Percentiles rank a stretch among this genome's conserved stretches.
Conservation (phyloP, 1,140 invertebrate species). For the Aphaenogaster ashmeadi region DNA sequence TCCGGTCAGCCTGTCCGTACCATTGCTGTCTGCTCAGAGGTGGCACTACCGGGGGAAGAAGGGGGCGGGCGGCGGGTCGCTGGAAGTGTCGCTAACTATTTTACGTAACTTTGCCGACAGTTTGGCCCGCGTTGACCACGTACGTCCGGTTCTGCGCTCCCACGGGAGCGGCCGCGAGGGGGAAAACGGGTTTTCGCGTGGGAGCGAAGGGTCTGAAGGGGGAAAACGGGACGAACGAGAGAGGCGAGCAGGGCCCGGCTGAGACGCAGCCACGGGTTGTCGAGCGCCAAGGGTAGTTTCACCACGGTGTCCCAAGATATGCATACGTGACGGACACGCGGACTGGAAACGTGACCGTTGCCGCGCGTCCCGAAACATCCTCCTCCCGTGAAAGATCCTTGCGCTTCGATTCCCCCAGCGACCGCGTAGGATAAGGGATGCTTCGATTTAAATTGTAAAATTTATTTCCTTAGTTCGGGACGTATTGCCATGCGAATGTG, state of each 20-base stretch:
- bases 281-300: constrained; percentile 80
- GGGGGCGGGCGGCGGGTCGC: constrained; percentile 63
- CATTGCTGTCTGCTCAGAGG: constrained; percentile 76
- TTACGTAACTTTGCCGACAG: constrained; percentile 88
- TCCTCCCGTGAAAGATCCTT: constrained; percentile 51
- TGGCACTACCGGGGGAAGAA: constrained; percentile 56
- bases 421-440: constrained; percentile 58
- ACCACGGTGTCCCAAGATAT: constrained; percentile 86
- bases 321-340: constrained; percentile 87
- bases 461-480: constrained; percentile 60
- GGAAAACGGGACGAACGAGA: constrained; percentile 31
- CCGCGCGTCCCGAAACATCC: constrained; percentile 53
- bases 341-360: constrained; percentile 82
- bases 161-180: constrained; percentile 79
- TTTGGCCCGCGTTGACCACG: constrained; percentile 87
- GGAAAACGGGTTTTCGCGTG: constrained; percentile 58
- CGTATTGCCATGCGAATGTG: background rate
- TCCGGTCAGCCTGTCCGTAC: constrained; percentile 71
- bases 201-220: constrained; percentile 46
- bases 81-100: constrained; percentile 88
- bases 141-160: constrained; percentile 85
- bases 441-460: constrained; percentile 78
- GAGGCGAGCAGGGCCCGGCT: constrained; percentile 12
- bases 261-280: constrained; percentile 70
- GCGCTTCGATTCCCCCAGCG: constrained; percentile 65